Conservation (phyloP, 2,113 vertebrate genomes). For the Ibidorhyncha struthersii region DNA sequence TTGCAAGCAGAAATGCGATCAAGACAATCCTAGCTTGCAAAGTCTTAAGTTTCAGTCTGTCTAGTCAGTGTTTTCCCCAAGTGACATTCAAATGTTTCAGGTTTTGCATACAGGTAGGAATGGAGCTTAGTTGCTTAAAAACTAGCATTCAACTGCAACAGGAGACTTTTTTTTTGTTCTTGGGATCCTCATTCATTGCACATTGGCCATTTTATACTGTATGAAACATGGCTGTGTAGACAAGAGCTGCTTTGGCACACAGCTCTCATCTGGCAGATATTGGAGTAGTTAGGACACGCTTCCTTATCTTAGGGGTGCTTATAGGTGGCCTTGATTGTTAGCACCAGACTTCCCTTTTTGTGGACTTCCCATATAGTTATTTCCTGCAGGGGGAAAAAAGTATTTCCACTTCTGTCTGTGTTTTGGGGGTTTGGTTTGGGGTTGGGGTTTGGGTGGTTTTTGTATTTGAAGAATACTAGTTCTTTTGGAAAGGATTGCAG, state of each 20-base stretch:
- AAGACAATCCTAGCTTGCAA: neutral
- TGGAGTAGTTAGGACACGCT: neutral
- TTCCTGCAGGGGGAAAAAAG: neutral
- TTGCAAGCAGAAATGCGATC: neutral
- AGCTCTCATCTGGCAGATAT: accelerated
- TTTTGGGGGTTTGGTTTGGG: neutral
- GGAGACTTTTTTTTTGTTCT: neutral
- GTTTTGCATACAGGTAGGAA: neutral
- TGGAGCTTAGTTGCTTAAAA: neutral
- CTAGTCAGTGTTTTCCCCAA: neutral
- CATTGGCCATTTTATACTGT: neutral
- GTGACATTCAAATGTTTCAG: neutral
- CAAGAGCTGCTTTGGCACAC: neutral
- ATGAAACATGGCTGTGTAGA: neutral
- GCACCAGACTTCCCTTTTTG: neutral
- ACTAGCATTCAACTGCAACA: neutral
- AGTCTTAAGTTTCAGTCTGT: neutral
- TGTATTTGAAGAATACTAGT: neutral
- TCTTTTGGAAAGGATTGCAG: neutral
- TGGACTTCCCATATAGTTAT: neutral
- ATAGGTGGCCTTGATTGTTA: neutral
- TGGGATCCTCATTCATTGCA: neutral
- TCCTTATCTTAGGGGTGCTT: neutral
- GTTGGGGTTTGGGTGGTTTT: no score
- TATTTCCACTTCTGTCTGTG: neutral